Evolutionary conservation across 2,797 vertebrate species (phyloP).

Genomic region (Cryptoprocta ferox): DNA sequence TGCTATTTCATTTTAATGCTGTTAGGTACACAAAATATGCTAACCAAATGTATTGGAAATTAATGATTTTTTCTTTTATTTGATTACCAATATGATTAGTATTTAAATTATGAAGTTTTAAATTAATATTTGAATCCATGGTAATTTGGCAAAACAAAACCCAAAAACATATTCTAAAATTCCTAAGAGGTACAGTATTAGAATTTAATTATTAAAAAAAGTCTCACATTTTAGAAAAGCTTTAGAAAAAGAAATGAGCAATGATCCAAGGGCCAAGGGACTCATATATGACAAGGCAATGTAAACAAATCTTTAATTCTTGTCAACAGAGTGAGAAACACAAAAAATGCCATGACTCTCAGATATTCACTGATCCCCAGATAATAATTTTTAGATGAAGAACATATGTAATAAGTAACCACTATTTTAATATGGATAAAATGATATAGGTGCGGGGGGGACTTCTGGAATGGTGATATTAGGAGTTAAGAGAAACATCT

Average conservation of each 20-base stretch:
- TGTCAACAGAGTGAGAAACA: background rate
- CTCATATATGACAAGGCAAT: background rate
- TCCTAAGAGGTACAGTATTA: background rate
- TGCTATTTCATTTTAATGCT: background rate
- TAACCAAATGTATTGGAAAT: background rate
- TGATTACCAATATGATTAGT: background rate
- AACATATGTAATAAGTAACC: background rate
- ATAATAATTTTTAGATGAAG: background rate
- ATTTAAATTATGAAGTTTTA: background rate
- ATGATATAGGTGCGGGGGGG: background rate
- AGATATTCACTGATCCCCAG: background rate
- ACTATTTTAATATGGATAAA: background rate
- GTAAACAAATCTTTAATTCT: background rate
- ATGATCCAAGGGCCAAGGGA: background rate
- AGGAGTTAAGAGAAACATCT: background rate
- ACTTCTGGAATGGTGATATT: background rate
- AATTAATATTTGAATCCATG: background rate
- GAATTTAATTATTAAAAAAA: background rate
- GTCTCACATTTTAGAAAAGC: background rate
- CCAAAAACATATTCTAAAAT: background rate
- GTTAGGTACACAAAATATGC: background rate
- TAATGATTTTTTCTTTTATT: background rate
- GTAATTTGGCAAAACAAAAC: background rate
- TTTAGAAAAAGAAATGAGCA: background rate
- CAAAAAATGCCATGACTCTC: background rate